A percentile compares a stretch with the other conserved stretches of the same genome.
Conservation (phyloP, 2,113 vertebrate species). For the Ramphastos sulfuratus region DNA sequence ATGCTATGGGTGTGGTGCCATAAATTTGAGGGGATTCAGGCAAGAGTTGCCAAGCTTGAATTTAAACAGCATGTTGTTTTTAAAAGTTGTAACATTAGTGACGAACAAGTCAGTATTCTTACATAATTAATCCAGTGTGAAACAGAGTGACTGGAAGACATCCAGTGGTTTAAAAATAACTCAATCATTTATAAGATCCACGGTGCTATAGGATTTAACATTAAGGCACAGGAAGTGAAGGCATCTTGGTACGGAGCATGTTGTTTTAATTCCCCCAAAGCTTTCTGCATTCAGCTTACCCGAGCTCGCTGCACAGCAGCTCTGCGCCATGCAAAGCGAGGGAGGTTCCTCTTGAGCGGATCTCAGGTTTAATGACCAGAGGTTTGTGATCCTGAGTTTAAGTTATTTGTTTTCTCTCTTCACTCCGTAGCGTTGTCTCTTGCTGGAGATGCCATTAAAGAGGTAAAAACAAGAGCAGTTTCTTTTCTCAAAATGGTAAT, state of each 20-base stretch:
- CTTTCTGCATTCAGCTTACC: slow-evolving; percentile 36
- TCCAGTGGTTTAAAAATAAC: slow-evolving; percentile 86
- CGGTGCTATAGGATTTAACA: slow-evolving; percentile 77
- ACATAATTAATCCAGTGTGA: slow-evolving; percentile 87
- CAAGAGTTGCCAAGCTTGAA: slow-evolving; percentile 84
- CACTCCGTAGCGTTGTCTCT: not conserved
- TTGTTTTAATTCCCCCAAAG: slow-evolving; percentile 67
- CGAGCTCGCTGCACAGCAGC: not conserved
- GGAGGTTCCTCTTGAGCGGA: not conserved
- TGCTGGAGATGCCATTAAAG: not conserved
- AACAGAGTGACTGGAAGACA: slow-evolving; percentile 78
- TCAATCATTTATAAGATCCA: slow-evolving; percentile 77
- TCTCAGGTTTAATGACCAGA: not conserved
- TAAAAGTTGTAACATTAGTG: slow-evolving; percentile 83
- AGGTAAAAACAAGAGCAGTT: not conserved
- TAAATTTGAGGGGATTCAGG: slow-evolving; percentile 83
- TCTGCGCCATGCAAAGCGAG: not conserved
- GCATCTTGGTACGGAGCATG: slow-evolving; percentile 63
- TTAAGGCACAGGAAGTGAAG: slow-evolving; percentile 75
- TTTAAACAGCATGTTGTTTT: slow-evolving; percentile 88
- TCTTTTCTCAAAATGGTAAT: not conserved
- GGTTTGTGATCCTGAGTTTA: not conserved
- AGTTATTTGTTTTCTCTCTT: not conserved
- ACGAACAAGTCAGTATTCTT: slow-evolving; percentile 85
- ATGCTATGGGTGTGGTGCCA: slow-evolving; percentile 85